Conservation (phyloP, 2,888 invertebrate species). For the Masnerella sp. region DNA sequence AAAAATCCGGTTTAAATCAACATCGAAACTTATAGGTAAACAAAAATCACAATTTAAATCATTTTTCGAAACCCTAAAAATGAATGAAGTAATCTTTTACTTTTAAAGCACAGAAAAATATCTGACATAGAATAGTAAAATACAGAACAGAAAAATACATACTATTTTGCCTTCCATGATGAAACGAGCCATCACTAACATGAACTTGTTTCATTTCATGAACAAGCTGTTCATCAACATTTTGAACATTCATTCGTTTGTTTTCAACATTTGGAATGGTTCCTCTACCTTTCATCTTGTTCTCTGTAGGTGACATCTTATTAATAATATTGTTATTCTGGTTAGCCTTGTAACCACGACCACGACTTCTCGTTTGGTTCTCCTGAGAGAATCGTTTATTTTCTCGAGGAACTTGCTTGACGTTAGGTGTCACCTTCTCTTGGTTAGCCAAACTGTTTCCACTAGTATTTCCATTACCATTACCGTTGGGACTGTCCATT, state of each 20-base stretch:
- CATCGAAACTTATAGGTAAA: too few relatives aligned
- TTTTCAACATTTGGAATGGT: slow-evolving; percentile 66
- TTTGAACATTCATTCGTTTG: slow-evolving; percentile 68
- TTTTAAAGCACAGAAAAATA: background rate
- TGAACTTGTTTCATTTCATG: slow-evolving; percentile 73
- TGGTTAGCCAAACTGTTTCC: slow-evolving; percentile 12
- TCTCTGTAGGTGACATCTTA: slow-evolving; percentile 67
- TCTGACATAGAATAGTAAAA: background rate
- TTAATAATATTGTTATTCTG: slow-evolving; percentile 71
- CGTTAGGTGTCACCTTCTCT: slow-evolving; percentile 18
- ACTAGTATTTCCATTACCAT: slow-evolving; percentile 64
- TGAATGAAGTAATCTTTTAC: too few relatives aligned
- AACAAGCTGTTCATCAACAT: slow-evolving; percentile 69
- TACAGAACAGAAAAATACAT: slow-evolving; percentile 47
- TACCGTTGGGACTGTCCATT: slow-evolving; percentile 69
- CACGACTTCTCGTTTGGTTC: slow-evolving; percentile 71
- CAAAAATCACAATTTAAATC: too few relatives aligned
- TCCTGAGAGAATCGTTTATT: slow-evolving; percentile 70
- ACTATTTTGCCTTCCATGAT: slow-evolving; percentile 73
- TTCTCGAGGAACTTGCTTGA: slow-evolving; percentile 67
- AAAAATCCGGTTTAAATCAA: too few relatives aligned
- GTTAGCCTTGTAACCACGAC: slow-evolving; percentile 73
- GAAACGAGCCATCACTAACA: slow-evolving; percentile 69
- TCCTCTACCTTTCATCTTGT: slow-evolving; percentile 73
- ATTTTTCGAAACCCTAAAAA: too few relatives aligned